These are phyloP conservation scores for Centropristis striata DNA, from an alignment of 2,113 vertebrate genomes.

Conservation along the genomic window DNA sequence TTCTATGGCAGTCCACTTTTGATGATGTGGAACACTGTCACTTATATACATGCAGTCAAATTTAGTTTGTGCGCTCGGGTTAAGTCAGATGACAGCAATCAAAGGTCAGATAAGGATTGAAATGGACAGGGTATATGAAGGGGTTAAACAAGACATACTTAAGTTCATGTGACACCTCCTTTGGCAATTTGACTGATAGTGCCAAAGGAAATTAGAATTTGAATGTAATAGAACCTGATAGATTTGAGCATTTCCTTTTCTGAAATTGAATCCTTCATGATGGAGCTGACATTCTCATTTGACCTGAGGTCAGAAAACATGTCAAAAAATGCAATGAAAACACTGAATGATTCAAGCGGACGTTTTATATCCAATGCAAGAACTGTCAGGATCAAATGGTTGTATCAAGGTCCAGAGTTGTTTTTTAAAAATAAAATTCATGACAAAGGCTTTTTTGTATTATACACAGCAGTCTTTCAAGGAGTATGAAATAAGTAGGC, in stretches of 20 bases:
- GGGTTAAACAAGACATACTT: too few relatives aligned
- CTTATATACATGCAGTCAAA: too few relatives aligned
- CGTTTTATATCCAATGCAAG: not conserved
- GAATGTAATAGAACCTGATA: not conserved
- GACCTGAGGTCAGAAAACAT: conserved; percentile 18
- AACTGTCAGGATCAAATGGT: not conserved
- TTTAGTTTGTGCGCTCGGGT: too few relatives aligned
- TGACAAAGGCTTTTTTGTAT: not conserved
- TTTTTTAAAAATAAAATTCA: not conserved
- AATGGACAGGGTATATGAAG: too few relatives aligned
- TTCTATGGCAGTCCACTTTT: too few relatives aligned
- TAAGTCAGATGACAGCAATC: too few relatives aligned
- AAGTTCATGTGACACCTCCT: not conserved
- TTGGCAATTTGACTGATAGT: not conserved
- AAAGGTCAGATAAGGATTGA: too few relatives aligned
- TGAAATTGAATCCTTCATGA: not conserved
- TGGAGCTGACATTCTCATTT: conserved; percentile 19
- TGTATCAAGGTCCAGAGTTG: not conserved
- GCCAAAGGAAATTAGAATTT: not conserved
- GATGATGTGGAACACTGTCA: too few relatives aligned
- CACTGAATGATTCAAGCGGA: conserved; percentile 16
- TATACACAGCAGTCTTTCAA: not conserved
- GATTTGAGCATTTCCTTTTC: not conserved
- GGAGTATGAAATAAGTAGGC: too few relatives aligned
- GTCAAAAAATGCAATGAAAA: not conserved